These are phyloP conservation scores for Pantala flavescens DNA, from an alignment of 1,140 invertebrate species.

Conservation along the genomic window DNA sequence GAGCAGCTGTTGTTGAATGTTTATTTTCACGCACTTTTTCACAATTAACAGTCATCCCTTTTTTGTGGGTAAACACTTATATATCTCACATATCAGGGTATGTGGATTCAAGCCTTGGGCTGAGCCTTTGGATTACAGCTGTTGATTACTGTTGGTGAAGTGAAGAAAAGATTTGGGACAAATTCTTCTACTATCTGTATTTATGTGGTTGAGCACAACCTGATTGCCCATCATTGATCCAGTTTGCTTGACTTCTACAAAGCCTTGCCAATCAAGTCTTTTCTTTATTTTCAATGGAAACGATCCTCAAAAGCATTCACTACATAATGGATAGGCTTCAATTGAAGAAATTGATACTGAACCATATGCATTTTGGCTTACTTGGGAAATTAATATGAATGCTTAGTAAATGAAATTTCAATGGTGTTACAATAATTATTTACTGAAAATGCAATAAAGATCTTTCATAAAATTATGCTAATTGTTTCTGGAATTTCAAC, in stretches of 20 bases:
- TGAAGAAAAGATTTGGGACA: neutral
- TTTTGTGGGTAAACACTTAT: neutral
- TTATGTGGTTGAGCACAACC: neutral
- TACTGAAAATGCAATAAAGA: slow-evolving; percentile 8
- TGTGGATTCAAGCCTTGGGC: neutral
- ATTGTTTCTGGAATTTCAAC: no score
- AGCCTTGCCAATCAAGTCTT: neutral
- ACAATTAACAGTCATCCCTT: slow-evolving; percentile 5
- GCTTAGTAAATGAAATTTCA: slow-evolving; percentile 10
- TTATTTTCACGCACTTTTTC: slow-evolving; percentile 2
- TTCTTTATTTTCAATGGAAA: no score
- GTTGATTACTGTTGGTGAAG: neutral
- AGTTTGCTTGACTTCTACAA: neutral
- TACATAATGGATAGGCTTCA: no score
- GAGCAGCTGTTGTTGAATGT: neutral
- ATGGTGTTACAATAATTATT: slow-evolving; percentile 10
- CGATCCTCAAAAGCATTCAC: no score
- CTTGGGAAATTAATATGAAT: neutral
- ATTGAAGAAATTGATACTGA: neutral
- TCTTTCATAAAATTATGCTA: neutral
- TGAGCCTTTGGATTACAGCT: neutral
- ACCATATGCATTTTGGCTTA: neutral
- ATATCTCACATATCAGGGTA: slow-evolving; percentile 6
- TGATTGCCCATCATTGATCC: neutral
- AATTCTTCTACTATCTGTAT: neutral